Evolutionary conservation across 2,888 invertebrate genomes (phyloP), one percentile per base, ranked within the genome.

Genomic region (Hirtodrosophila duncani): DNA sequence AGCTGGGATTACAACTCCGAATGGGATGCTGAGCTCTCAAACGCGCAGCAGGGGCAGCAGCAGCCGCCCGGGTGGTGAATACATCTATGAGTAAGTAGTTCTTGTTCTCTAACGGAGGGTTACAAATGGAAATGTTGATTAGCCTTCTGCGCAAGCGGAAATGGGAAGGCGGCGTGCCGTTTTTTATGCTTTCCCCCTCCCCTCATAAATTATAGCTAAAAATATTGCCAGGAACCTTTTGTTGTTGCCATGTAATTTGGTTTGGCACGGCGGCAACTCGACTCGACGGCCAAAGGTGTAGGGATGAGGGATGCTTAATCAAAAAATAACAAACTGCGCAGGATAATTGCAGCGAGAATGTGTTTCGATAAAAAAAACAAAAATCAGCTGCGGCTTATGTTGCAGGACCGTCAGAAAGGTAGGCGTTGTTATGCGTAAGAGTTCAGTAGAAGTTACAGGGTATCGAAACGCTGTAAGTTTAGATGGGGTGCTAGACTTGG

Each of bases 1-100:
- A 84, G 75, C 74, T 67, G 67, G 84, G 84, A 84, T 84, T 84
- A 84, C 85, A 84, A 57, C n/a, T 27, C 30, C 33, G 33, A 41
- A 31, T 26, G 17, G 62, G 43, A 53, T 52, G 51, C 64, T 42
- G 53, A 23, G 55, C 62, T 39, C 36, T n/a, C 23, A 18, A 38
- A 20, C 38, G 39, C 78, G 39, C 70, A n/a, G n/a, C n/a, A n/a
- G n/a, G n/a, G n/a, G n/a, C n/a, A n/a, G n/a, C n/a, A n/a, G n/a
- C n/a, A n/a, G n/a, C n/a, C n/a, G n/a, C 16, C 63, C 81, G 79
- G 72, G 72, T 72, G 71, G 72, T 68, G 44, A n/a, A n/a, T n/a
- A n/a, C 31, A 18, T 50, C 8, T 26, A 16, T 20, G 39, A 46
- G 57, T 42, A 3, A 21, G 31, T 36, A 26, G 8, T 29, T 13